These are phyloP conservation scores for Palythoa caribaeorum DNA, from an alignment of 92 coral and sea anemone genomes.

Conservation along the genomic window DNA sequence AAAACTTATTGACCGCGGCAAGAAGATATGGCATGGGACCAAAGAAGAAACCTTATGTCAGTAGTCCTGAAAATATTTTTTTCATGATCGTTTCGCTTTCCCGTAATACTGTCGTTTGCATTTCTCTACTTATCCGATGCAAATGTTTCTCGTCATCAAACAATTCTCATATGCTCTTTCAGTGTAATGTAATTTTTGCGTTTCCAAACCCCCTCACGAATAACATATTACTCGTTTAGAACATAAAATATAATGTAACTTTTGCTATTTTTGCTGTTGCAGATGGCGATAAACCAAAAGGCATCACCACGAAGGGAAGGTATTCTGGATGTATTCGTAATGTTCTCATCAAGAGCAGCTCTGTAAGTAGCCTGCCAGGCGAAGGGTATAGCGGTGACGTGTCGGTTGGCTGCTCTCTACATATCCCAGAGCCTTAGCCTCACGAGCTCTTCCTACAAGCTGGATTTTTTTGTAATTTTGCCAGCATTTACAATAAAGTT, in stretches of 20 bases:
- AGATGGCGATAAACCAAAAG: background rate
- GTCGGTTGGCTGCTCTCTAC: background rate
- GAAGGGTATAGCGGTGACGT: background rate
- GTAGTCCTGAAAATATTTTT: too few species aligned
- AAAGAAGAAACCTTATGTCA: too few species aligned
- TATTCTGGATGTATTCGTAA: slow-evolving; percentile 37
- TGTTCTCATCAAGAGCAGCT: background rate
- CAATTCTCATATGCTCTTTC: background rate
- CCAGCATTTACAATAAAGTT: background rate
- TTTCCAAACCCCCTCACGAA: too few species aligned
- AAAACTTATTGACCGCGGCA: too few species aligned
- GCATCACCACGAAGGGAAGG: slow-evolving; percentile 14
- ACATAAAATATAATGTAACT: background rate
- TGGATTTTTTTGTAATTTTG: background rate
- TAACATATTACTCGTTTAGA: background rate
- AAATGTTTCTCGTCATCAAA: too few species aligned
- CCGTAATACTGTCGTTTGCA: too few species aligned
- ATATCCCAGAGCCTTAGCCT: background rate
- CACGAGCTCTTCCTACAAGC: background rate
- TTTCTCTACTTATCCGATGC: too few species aligned
- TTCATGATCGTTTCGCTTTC: too few species aligned
- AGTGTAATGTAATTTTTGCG: background rate
- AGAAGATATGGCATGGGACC: too few species aligned
- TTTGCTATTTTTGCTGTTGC: background rate
- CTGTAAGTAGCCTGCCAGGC: background rate